These are phyloP conservation scores for Lordiphosa stackelbergi DNA, from an alignment of 1,140 invertebrate species.

Conservation along the genomic window DNA sequence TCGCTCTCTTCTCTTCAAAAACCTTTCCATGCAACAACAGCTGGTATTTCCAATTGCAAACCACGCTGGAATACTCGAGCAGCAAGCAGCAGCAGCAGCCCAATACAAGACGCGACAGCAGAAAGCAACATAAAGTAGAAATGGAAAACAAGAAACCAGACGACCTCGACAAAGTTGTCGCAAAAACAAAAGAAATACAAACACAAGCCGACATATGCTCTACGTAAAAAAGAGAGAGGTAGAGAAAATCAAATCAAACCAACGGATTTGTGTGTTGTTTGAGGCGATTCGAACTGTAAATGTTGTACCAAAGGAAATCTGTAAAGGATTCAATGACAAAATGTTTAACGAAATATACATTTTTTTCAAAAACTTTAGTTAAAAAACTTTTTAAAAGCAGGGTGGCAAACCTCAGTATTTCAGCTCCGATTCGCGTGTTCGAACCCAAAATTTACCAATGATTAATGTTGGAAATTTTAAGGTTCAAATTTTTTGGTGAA, in stretches of 20 bases:
- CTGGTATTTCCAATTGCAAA: constrained; percentile 26
- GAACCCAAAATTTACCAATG: too few species aligned
- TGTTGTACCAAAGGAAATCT: too few species aligned
- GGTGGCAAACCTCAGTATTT: too few species aligned
- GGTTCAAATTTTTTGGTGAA: too few species aligned
- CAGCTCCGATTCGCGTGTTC: too few species aligned
- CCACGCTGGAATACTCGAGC: constrained; percentile 37
- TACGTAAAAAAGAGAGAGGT: constrained; percentile 3
- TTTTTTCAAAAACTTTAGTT: too few species aligned
- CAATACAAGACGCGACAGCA: constrained; percentile 25
- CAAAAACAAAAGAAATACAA: constrained; percentile 47
- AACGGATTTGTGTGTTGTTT: too few species aligned
- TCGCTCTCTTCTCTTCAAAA: background rate
- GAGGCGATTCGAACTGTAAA: too few species aligned
- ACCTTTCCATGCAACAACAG: constrained; percentile 16
- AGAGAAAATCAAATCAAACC: background rate
- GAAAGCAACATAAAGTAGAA: constrained; percentile 41
- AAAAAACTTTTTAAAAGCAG: too few species aligned
- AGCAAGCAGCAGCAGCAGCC: constrained; percentile 8
- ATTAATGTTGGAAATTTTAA: too few species aligned
- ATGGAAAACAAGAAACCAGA: constrained; percentile 64
- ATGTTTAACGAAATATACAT: too few species aligned
- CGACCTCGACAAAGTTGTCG: constrained; percentile 71
- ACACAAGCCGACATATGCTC: constrained; percentile 11
- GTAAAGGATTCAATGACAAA: too few species aligned